These are phyloP conservation scores for Melanotus villosus DNA, from an alignment of 2,888 invertebrate genomes.

Conservation along the genomic window DNA sequence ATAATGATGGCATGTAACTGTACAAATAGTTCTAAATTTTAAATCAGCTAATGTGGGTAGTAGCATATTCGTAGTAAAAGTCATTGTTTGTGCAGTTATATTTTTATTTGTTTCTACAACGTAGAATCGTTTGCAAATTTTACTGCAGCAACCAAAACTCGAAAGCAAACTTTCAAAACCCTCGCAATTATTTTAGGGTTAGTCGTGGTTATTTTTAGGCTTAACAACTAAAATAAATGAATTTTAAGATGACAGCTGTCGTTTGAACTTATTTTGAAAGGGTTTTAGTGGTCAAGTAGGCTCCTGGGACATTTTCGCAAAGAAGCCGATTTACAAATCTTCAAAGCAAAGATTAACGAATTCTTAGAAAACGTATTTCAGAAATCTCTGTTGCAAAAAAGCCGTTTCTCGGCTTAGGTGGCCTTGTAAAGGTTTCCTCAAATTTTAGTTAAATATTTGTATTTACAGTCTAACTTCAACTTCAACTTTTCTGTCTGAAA, in stretches of 20 bases:
- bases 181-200: neutral
- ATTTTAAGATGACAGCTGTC: constrained; percentile 12
- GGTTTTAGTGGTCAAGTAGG: constrained; percentile 19
- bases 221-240: constrained; percentile 9
- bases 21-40: constrained; percentile 24
- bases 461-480: too few relatives aligned
- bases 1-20: constrained; percentile 38
- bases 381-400: neutral
- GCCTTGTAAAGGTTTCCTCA: too few relatives aligned
- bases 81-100: neutral
- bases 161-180: neutral
- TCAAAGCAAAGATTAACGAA: constrained; percentile 31
- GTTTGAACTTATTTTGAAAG: constrained; percentile 13
- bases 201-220: neutral
- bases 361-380: constrained; percentile 26
- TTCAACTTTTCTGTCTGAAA: too few relatives aligned
- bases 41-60: constrained; percentile 16
- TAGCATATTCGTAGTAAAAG: neutral
- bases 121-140: neutral
- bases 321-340: constrained; percentile 37
- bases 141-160: neutral
- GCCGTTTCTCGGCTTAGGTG: neutral
- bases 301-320: constrained; percentile 1
- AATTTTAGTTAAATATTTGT: too few relatives aligned
- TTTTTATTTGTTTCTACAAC: neutral